Evolutionary conservation across 2,888 invertebrate species (phyloP), one percentile per base, ranked within the genome.

Genomic region (Cerastis leucographa): DNA sequence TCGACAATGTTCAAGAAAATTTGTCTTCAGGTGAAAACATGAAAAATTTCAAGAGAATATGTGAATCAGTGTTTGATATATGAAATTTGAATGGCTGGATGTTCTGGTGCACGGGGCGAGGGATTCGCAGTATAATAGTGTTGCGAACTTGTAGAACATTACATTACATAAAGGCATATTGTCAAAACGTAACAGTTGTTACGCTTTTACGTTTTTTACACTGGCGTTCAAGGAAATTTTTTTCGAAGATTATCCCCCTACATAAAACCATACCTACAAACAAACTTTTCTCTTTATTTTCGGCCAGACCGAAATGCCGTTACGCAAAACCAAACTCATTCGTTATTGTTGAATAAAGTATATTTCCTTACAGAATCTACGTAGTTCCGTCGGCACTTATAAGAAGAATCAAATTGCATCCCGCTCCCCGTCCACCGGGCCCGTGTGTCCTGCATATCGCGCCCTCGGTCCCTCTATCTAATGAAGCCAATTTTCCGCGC

Each of bases 401-500:
- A 25, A 49, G 54, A n/a, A 61, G 65, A 46, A 78, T 69, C 56
- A 76, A 67, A 75, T 74, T 77, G 64, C 62, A 75, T 61, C 42
- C 42, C 8, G 89, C 73, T 89, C 56, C 74, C 79, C 85, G 85
- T 83, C 81, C 87, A 74, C 46, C 70, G 25, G 69, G 64, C 71
- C 93, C 84, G 93, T 94, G 91, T 92, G 93, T 94, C 88, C 87
- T 86, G 78, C 90, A 89, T 89, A 90, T 88, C 90, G 86, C 90
- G 86, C 92, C 92, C 90, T 90, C 90, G 80, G 87, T 86, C 90
- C 92, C 93, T 93, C 93, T 94, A 93, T 94, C 94, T 96, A 96
- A 96, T 96, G 96, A 96, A 96, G 96, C 95, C 96, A 96, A 96
- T 96, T 96, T 96, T 94, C 94, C 90, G 89, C 91, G 92, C 92